Base-by-base conservation (phyloP, 2,888 invertebrate species). In the Elmis aenea region DNA sequence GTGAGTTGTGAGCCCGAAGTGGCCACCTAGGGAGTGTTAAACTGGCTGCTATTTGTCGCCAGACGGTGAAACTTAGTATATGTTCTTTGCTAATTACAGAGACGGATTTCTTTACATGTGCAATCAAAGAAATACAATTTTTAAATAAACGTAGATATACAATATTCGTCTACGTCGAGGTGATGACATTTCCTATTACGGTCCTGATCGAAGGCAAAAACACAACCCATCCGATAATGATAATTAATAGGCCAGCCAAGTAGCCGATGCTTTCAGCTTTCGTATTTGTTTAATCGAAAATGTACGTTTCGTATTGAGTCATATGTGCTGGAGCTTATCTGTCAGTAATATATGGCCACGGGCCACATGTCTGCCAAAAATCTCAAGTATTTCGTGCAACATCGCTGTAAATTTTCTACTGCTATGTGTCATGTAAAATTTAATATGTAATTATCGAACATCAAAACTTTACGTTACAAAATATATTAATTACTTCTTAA, bases 1-100 rank as follows among this genome's bases (percentile, higher is more conserved):
- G 33, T 52, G 51, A 54, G 48, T 58, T 56, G 51, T 51, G 46
- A 32, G 50, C 38, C 37, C 38, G 39, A 42, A 42, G 30, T 31
- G 55, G 50, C 52, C 55, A 56, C 54, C 53, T 53, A 52, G 48
- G 49, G 52, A 51, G 54, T 51, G 49, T 50, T 51, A 53, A 57
- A 51, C 46, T 48, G 45, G 46, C 47, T 47, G 51, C 48, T 46
- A 52, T 54, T 55, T 54, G 52, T 54, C 52, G 51, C 52, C 48
- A 44, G 48, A 44, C 39, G 45, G 42, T 48, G 37, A 47, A 45
- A 47, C 41, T 42, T 47, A 37, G 39, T 45, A 42, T 45, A 45
- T 43, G 45, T 38, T 45, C 36, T 35, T 38, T 34, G 20, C 38
- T 31, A 31, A 18, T 38, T 38, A 23, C 38, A 38, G 38, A 25